Evolutionary conservation across 1,140 invertebrate genomes (phyloP).

Genomic region (Lasioglossum baleicum): DNA sequence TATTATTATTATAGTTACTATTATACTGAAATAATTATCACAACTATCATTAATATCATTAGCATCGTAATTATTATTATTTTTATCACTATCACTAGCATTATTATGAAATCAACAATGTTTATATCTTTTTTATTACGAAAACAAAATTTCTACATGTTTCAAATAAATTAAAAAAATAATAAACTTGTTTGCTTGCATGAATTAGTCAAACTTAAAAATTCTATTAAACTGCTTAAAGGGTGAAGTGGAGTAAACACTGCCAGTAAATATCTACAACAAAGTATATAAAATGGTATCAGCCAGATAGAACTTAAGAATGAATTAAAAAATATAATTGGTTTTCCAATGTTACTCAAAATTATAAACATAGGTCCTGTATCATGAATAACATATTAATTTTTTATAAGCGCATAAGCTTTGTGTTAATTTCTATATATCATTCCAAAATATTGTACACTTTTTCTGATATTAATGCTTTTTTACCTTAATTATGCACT

Average conservation of each 20-base stretch:
- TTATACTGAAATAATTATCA: conserved; percentile 19
- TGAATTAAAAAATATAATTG: conserved; percentile 28
- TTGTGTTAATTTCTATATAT: conserved; percentile 40
- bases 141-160: conserved; percentile 43
- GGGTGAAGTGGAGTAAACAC: conserved; percentile 59
- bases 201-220: conserved; percentile 21
- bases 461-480: conserved; percentile 22
- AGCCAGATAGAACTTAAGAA: conserved; percentile 6
- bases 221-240: conserved; percentile 56
- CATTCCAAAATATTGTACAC: conserved; percentile 43
- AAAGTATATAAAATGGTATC: conserved; percentile 27
- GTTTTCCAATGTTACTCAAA: conserved; percentile 3
- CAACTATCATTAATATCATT: not conserved
- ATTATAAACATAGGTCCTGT: conserved; percentile 20
- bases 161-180: conserved; percentile 44
- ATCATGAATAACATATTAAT: conserved; percentile 1
- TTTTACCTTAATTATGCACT: conserved; percentile 18
- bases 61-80: no score
- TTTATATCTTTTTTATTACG: conserved; percentile 56
- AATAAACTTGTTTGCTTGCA: conserved; percentile 31
- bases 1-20: conserved; percentile 18
- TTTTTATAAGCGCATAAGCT: conserved; percentile 28
- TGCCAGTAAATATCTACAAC: conserved; percentile 53
- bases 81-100: not conserved
- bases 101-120: conserved; percentile 34